A percentile compares a stretch with the other conserved stretches of the same genome.
These are phyloP conservation scores for Heteropelma amictum DNA, from an alignment of 2,888 invertebrate species.

Conservation along the genomic window DNA sequence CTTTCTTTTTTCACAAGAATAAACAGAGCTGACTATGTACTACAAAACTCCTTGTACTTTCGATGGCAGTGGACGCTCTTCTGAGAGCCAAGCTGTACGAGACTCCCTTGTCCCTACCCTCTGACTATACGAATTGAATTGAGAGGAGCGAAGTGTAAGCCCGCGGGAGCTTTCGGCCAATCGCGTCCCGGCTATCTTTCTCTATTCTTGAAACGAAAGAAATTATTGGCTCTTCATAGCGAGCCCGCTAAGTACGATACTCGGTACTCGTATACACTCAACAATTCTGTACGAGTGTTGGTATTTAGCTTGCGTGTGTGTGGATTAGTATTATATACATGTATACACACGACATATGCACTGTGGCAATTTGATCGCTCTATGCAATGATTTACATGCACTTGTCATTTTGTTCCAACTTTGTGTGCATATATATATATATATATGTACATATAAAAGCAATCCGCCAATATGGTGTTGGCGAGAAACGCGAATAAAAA, in stretches of 20 bases:
- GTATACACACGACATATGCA: neutral
- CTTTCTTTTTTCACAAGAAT: slow-evolving; percentile 51
- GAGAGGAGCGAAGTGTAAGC: slow-evolving; percentile 62
- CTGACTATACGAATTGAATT: slow-evolving; percentile 59
- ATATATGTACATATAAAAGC: neutral
- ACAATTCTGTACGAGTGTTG: no score
- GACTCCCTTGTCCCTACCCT: slow-evolving; percentile 64
- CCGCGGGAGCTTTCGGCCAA: slow-evolving; percentile 66
- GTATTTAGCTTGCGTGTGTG: neutral
- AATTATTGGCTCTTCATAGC: slow-evolving; percentile 61
- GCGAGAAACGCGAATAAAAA: neutral
- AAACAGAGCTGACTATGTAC: slow-evolving; percentile 61
- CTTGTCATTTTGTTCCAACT: slow-evolving; percentile 37
- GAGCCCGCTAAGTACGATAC: slow-evolving; percentile 60
- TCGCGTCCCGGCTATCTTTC: slow-evolving; percentile 59
- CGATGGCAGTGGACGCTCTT: slow-evolving; percentile 75
- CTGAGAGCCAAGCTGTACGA: slow-evolving; percentile 57
- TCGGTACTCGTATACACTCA: neutral
- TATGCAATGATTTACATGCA: slow-evolving; percentile 17
- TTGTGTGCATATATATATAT: neutral
- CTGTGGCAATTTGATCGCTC: neutral
- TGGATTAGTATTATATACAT: neutral
- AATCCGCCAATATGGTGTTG: slow-evolving; percentile 31
- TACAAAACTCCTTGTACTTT: slow-evolving; percentile 69
- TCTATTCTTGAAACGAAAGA: slow-evolving; percentile 55